Evolutionary conservation across 1,140 invertebrate species (phyloP).

Genomic region (Drosophila sechellia): DNA sequence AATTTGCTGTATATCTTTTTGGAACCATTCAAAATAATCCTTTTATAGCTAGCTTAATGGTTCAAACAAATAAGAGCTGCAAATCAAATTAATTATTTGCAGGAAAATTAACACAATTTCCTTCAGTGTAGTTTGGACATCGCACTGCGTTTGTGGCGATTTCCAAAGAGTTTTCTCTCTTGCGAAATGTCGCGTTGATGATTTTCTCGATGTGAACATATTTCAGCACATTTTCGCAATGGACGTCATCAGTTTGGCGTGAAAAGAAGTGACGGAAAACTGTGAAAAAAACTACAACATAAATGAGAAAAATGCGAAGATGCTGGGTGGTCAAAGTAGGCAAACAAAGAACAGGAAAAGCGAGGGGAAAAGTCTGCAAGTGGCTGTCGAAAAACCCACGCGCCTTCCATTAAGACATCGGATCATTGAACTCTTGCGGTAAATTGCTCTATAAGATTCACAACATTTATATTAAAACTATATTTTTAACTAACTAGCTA

Average conservation of each 20-base stretch:
- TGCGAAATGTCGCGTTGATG: conserved; percentile 34
- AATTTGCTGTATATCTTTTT: not conserved
- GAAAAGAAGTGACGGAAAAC: conserved; percentile 45
- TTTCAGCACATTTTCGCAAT: conserved; percentile 52
- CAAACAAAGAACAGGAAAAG: conserved; percentile 9
- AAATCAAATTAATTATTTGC: conserved; percentile 18
- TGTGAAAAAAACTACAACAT: conserved; percentile 15
- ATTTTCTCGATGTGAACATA: conserved; percentile 39
- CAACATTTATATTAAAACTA: too few relatives aligned
- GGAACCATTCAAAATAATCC: not conserved
- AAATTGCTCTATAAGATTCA: not conserved
- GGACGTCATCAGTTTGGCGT: conserved; percentile 46
- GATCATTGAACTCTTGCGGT: conserved; percentile 52
- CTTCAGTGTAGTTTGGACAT: not conserved
- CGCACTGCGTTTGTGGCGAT: conserved; percentile 1
- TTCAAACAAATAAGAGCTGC: not conserved
- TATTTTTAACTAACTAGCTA: too few relatives aligned
- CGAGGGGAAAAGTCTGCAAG: conserved; percentile 32
- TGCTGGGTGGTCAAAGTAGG: conserved; percentile 57
- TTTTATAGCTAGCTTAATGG: conserved; percentile 6
- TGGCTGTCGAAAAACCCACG: conserved; percentile 70
- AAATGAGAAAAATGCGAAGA: not conserved
- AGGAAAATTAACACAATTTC: not conserved
- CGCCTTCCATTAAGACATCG: conserved; percentile 31
- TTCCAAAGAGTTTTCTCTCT: conserved; percentile 22